Conservation (phyloP, 2,797 vertebrate species). For the Artibeus jamaicensis region DNA sequence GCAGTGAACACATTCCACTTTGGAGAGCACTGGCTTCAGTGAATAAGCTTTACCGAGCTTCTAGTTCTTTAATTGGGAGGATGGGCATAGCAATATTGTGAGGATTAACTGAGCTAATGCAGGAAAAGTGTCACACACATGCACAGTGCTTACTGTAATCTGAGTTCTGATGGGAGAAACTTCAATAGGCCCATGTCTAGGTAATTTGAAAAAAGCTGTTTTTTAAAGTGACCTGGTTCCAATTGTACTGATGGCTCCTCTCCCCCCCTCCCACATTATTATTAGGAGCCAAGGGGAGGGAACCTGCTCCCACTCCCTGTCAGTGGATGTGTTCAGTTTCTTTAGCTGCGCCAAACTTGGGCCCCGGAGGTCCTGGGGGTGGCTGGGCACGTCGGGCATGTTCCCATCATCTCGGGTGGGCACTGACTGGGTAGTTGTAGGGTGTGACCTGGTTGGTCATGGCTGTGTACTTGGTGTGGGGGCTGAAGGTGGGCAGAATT, state of each 20-base stretch:
- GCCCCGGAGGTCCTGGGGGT: neutral
- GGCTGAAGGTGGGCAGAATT: neutral
- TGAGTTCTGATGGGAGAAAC: neutral
- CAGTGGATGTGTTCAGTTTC: neutral
- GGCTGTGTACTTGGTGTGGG: neutral
- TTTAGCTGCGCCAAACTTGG: neutral
- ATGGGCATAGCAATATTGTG: neutral
- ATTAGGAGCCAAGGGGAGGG: neutral
- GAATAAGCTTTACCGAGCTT: constrained; percentile 7
- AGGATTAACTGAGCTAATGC: constrained; percentile 30
- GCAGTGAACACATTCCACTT: neutral
- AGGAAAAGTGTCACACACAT: neutral
- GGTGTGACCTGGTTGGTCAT: neutral
- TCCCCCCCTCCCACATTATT: neutral
- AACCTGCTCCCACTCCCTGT: neutral
- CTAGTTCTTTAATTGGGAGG: neutral
- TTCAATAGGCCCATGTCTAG: neutral
- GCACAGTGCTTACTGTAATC: neutral
- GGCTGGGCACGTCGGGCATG: neutral
- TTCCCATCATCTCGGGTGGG: neutral
- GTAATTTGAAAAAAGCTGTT: constrained; percentile 10
- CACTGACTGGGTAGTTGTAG: neutral
- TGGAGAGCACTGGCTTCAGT: neutral
- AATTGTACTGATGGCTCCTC: neutral
- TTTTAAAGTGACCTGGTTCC: neutral